These are phyloP conservation scores for Axea sp. DNA, from an alignment of 2,888 invertebrate species.

Conservation along the genomic window DNA sequence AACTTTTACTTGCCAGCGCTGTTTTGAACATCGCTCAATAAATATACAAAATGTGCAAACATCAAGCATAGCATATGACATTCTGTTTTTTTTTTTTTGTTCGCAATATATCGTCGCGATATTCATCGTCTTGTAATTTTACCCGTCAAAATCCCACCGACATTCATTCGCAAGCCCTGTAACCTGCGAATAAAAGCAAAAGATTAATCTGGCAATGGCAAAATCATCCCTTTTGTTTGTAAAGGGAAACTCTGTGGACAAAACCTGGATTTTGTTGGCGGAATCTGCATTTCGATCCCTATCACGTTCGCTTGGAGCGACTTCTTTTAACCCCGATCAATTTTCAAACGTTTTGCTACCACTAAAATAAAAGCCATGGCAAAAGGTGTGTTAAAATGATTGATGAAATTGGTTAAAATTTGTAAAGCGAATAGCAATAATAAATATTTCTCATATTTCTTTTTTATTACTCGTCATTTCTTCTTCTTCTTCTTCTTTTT, in stretches of 20 bases:
- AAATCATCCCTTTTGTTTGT: conserved; percentile 18
- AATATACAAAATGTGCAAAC: too few species aligned
- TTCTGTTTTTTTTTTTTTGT: background rate
- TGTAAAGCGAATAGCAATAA: too few species aligned
- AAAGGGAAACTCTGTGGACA: conserved; percentile 20
- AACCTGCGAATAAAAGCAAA: conserved; percentile 36
- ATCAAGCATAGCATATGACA: too few species aligned
- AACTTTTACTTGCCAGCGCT: too few species aligned
- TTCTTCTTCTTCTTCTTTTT: too few species aligned
- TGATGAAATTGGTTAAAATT: too few species aligned
- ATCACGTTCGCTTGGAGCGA: background rate
- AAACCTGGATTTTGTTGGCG: conserved; percentile 6
- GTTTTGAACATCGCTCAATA: too few species aligned
- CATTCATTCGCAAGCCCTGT: conserved; percentile 37
- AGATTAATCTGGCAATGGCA: conserved; percentile 50
- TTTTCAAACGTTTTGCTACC: conserved; percentile 16
- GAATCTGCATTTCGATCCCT: conserved; percentile 4
- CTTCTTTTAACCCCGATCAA: conserved; percentile 1
- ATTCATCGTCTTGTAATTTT: too few species aligned
- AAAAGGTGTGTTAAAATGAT: too few species aligned
- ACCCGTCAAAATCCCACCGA: background rate
- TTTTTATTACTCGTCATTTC: too few species aligned
- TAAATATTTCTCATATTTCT: too few species aligned
- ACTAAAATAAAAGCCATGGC: conserved; percentile 8
- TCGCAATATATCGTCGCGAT: too few species aligned